Conservation (phyloP, 2,113 vertebrate species). For the Plestiodon gilberti region DNA sequence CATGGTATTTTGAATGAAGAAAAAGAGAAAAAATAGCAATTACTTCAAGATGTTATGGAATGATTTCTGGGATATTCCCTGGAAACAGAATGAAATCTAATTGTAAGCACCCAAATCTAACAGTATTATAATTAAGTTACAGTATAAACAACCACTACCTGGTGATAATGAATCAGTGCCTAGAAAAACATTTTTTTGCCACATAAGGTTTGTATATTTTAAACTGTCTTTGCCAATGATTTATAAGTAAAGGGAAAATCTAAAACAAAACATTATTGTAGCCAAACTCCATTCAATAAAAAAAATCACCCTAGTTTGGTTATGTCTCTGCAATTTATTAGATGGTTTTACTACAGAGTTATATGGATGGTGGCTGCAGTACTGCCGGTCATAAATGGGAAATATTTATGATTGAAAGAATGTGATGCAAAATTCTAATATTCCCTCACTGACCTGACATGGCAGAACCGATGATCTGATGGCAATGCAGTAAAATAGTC, state of each 20-base stretch:
- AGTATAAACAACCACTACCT: not conserved
- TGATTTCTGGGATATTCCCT: not conserved
- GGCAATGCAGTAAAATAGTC: not conserved
- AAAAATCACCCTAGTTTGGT: constrained; percentile 69
- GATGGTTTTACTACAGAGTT: constrained; percentile 66
- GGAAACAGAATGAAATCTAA: not conserved
- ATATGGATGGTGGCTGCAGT: constrained; percentile 61
- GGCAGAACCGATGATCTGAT: constrained; percentile 17
- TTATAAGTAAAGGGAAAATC: constrained; percentile 77
- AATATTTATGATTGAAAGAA: constrained; percentile 53
- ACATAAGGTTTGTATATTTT: constrained; percentile 78
- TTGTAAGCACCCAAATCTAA: not conserved
- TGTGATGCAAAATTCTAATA: constrained; percentile 30
- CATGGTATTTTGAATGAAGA: not conserved
- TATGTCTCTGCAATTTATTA: constrained; percentile 68
- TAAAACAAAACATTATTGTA: constrained; percentile 80
- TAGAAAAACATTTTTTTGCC: constrained; percentile 36
- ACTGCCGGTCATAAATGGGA: constrained; percentile 59
- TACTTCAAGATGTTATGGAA: no score
- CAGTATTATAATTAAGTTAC: not conserved
- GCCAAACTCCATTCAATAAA: constrained; percentile 68
- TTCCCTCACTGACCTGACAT: constrained; percentile 42
- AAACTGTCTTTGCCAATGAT: constrained; percentile 74
- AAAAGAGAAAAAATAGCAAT: not conserved
- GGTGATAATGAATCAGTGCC: not conserved